A percentile compares a stretch with the other conserved stretches of the same genome.
phyloP scores from a whole-genome alignment of 2,888 invertebrate species.

The Lepeophtheirus nordmannii region DNA sequence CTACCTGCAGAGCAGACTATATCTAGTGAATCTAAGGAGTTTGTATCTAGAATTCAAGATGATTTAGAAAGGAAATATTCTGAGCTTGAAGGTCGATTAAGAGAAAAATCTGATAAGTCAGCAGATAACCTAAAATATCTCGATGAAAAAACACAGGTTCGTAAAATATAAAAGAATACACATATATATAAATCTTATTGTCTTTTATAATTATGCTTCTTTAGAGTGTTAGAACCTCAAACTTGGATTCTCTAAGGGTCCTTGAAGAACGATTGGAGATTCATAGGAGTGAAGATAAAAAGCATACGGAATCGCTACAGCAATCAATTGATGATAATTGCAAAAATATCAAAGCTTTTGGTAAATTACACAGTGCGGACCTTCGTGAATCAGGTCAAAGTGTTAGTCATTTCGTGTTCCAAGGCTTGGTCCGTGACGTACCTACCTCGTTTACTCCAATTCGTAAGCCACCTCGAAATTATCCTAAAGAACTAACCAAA shows the following conservation, averaged over 20 bases:
- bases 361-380: background rate
- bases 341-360: background rate
- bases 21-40: background rate
- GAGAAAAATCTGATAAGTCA: background rate
- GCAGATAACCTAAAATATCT: background rate
- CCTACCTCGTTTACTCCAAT: slow-evolving; percentile 1
- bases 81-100: background rate
- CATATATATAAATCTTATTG: too few relatives aligned
- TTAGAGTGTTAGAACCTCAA: background rate
- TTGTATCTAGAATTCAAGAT: background rate
- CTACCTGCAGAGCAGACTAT: background rate
- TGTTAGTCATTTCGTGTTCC: background rate
- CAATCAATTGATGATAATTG: background rate
- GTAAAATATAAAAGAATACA: background rate
- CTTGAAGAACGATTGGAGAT: background rate
- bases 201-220: background rate
- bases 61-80: background rate
- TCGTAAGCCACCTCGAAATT: background rate
- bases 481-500: background rate
- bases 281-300: background rate
- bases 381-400: background rate
- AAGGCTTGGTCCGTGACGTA: background rate
- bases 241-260: background rate
- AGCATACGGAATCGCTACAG: background rate
- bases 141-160: background rate